Conservation (phyloP, 1,140 invertebrate species). For the Cataglyphis hispanica region DNA sequence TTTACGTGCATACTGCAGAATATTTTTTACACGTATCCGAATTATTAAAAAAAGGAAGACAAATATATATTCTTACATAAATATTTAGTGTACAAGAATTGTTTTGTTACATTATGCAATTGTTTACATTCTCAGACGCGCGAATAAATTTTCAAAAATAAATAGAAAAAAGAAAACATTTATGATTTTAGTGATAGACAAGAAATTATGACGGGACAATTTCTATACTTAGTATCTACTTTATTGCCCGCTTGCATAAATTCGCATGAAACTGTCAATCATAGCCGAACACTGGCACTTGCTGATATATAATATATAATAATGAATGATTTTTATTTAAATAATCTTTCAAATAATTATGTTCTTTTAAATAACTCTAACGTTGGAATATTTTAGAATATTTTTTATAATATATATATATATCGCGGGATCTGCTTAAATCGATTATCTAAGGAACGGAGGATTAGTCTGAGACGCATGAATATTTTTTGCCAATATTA, state of each 20-base stretch:
- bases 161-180: not conserved
- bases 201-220: conserved; percentile 9
- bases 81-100: not conserved
- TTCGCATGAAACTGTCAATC: conserved; percentile 56
- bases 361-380: too few relatives aligned
- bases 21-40: not conserved
- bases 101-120: not conserved
- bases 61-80: not conserved
- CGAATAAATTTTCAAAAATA: not conserved
- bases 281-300: conserved; percentile 13
- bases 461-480: not conserved
- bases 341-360: not conserved
- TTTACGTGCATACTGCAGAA: not conserved
- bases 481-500: conserved; percentile 6
- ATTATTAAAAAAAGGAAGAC: not conserved
- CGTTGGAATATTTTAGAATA: not conserved
- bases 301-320: not conserved
- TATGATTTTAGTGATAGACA: not conserved
- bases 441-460: not conserved
- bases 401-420: not conserved
- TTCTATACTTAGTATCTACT: conserved; percentile 39
- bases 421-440: not conserved
- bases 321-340: not conserved
- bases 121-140: not conserved
- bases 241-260: conserved; percentile 65